Conservation (phyloP, 2,888 invertebrate genomes). For the Eupithecia inturbata region DNA sequence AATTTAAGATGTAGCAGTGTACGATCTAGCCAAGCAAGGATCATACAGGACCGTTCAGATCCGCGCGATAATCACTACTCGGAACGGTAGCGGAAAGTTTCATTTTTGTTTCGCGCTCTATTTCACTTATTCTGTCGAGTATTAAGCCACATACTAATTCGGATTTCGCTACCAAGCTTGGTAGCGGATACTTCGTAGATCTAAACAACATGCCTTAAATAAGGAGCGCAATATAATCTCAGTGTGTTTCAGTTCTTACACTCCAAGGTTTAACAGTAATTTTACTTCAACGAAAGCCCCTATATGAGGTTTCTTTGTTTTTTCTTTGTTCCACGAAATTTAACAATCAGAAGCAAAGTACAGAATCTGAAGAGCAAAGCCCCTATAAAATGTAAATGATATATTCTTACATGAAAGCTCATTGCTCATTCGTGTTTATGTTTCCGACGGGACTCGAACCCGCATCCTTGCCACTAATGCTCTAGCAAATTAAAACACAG, state of each 20-base stretch:
- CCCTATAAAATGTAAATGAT: not conserved
- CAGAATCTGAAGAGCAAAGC: not conserved
- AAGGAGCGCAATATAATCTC: not conserved
- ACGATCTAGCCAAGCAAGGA: not conserved
- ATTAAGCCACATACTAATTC: not conserved
- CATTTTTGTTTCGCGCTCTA: not conserved
- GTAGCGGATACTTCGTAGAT: not conserved
- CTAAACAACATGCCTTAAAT: not conserved
- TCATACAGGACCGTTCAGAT: not conserved
- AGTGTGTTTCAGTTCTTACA: not conserved
- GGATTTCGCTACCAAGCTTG: not conserved
- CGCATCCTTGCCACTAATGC: not conserved
- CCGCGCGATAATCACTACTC: not conserved
- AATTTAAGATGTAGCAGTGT: not conserved
- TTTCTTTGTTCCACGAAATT: not conserved
- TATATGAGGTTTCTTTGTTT: not conserved
- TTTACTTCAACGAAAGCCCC: not conserved
- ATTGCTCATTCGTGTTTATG: not conserved
- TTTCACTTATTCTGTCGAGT: not conserved
- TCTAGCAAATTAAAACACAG: not conserved
- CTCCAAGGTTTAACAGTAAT: conserved; percentile 2
- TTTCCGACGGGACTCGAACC: not conserved
- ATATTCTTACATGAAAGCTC: not conserved
- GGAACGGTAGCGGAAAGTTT: not conserved
- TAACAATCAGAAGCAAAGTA: not conserved